These are phyloP conservation scores for Heliopora coerulea DNA, from an alignment of 92 coral and sea anemone species.

Conservation along the genomic window DNA sequence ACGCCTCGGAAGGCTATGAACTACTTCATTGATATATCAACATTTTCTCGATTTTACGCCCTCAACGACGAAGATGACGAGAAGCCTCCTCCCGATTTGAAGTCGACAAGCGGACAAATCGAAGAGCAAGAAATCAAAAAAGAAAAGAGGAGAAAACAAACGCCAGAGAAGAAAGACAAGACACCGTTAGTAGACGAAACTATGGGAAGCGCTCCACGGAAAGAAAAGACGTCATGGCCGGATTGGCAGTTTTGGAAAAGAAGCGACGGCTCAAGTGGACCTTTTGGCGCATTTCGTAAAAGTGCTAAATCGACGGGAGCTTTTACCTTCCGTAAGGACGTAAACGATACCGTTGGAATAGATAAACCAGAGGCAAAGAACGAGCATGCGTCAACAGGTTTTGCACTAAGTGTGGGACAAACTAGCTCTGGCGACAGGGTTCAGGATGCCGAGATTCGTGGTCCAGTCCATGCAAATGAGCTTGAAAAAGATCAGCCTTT, in stretches of 20 bases:
- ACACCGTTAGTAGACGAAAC: neutral
- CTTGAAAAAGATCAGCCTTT: constrained; percentile 6
- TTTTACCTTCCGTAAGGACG: constrained; percentile 8
- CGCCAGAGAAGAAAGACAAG: neutral
- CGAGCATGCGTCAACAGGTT: constrained; percentile 1
- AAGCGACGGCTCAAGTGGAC: constrained; percentile 16
- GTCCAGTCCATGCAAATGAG: neutral
- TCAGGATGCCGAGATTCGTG: neutral
- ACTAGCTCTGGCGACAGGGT: too few relatives aligned
- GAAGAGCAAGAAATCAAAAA: constrained; percentile 1
- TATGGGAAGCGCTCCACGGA: constrained; percentile 2
- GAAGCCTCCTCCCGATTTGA: neutral
- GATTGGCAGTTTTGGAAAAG: constrained; percentile 45
- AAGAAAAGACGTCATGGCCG: constrained; percentile 6
- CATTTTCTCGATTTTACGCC: constrained; percentile 1
- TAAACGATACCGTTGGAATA: neutral
- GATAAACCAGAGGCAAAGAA: neutral
- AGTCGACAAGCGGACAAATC: neutral
- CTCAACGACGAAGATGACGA: constrained; percentile 7
- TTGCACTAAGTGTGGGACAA: neutral
- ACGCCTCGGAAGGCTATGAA: constrained; percentile 11
- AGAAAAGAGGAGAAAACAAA: constrained; percentile 7
- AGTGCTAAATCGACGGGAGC: constrained; percentile 5
- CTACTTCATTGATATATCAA: constrained; percentile 13
- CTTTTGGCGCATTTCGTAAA: constrained; percentile 28